These are phyloP conservation scores for Caretta caretta DNA, from an alignment of 2,113 vertebrate genomes.

Conservation along the genomic window DNA sequence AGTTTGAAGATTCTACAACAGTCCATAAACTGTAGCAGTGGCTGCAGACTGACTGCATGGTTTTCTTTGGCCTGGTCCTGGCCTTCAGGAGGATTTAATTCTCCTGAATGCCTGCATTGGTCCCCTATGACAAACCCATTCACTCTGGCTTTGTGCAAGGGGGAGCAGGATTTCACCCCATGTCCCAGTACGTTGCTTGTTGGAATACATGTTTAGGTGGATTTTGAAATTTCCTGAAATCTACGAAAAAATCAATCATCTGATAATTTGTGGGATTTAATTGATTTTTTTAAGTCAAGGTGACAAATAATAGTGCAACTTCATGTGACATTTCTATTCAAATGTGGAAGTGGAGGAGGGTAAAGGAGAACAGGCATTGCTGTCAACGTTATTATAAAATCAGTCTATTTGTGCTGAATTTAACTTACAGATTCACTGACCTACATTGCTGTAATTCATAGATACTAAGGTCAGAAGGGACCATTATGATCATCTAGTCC, in stretches of 20 bases:
- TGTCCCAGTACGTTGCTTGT: accelerated
- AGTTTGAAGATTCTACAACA: accelerated
- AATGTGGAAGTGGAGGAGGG: not conserved
- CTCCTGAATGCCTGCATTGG: not conserved
- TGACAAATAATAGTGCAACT: not conserved
- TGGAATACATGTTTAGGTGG: not conserved
- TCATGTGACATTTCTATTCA: not conserved
- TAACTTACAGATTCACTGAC: not conserved
- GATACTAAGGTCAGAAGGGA: too few species aligned
- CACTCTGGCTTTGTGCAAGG: not conserved
- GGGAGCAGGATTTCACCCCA: not conserved
- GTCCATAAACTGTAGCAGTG: not conserved
- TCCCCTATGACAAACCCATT: not conserved
- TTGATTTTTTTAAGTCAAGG: not conserved
- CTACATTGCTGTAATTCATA: not conserved
- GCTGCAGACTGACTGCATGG: not conserved
- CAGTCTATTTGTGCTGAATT: not conserved
- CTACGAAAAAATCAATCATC: not conserved
- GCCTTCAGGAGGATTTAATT: not conserved
- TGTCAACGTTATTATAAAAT: not conserved
- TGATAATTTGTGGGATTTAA: not conserved
- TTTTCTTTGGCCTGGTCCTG: not conserved
- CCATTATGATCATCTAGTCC: too few species aligned
- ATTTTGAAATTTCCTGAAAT: not conserved
- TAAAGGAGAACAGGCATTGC: not conserved